phyloP scores from a whole-genome alignment of 2,888 invertebrate genomes.

The Cosmia pyralina region DNA sequence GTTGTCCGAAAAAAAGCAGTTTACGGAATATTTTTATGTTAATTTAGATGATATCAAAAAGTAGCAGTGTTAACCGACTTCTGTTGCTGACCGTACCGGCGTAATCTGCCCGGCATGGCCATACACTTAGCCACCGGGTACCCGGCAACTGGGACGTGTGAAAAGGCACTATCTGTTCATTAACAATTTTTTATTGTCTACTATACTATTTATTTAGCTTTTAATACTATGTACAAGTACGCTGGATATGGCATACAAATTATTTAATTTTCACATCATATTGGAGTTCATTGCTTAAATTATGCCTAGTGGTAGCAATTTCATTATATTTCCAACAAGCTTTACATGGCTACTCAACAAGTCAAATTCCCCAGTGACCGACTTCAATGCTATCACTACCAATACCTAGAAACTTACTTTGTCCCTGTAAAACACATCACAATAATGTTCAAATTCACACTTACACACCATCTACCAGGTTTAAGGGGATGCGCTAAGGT shows the following conservation, averaged over 20 bases:
- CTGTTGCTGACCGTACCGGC: too few relatives aligned
- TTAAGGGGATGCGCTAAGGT: background rate
- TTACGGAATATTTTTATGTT: too few relatives aligned
- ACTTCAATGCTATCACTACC: background rate
- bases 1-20: too few relatives aligned
- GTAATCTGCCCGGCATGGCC: too few relatives aligned
- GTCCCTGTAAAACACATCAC: slow-evolving; percentile 1
- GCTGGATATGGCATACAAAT: background rate
- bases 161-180: slow-evolving; percentile 21
- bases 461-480: background rate
- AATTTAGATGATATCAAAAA: too few relatives aligned
- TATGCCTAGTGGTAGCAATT: background rate
- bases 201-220: slow-evolving; percentile 3
- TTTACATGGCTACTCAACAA: background rate
- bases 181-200: slow-evolving; percentile 41
- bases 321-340: background rate
- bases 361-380: background rate
- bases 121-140: too few relatives aligned
- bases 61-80: too few relatives aligned
- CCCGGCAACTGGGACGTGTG: too few relatives aligned
- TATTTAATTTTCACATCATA: background rate
- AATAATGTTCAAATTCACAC: slow-evolving; percentile 4
- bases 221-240: background rate
- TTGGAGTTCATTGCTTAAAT: background rate
- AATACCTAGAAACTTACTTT: background rate